Percentiles rank a stretch among this genome's conserved stretches.
Evolutionary conservation across 1,140 invertebrate genomes (phyloP).

Genomic region (Calliopsis andreniformis): DNA sequence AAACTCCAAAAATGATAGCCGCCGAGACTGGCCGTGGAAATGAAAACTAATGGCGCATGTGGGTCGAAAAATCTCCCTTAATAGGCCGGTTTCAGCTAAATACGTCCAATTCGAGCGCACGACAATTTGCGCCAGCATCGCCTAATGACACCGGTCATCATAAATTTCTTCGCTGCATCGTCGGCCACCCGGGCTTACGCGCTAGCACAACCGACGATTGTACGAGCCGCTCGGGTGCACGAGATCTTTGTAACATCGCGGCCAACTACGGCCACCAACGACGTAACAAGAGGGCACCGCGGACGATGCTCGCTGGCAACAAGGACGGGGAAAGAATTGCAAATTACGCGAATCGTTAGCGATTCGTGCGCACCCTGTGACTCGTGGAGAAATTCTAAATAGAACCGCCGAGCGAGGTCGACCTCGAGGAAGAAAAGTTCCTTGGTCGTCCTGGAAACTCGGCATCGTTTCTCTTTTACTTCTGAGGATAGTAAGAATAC

Average conservation of each 20-base stretch:
- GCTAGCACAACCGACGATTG: neutral
- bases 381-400: conserved; percentile 20
- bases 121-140: conserved; percentile 56
- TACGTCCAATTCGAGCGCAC: conserved; percentile 28
- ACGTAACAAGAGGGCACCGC: conserved; percentile 30
- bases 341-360: conserved; percentile 38
- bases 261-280: conserved; percentile 45
- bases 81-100: conserved; percentile 1
- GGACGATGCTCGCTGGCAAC: neutral
- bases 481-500: no score
- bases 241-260: conserved; percentile 10
- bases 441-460: neutral
- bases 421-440: no score
- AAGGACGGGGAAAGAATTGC: conserved; percentile 15
- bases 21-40: neutral
- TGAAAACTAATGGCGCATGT: conserved; percentile 20
- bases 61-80: neutral
- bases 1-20: neutral
- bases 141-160: conserved; percentile 31
- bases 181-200: conserved; percentile 8
- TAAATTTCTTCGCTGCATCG: conserved; percentile 31
- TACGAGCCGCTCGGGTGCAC: conserved; percentile 3
- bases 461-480: no score
- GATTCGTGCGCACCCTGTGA: neutral
- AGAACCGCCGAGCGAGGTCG: no score